These are phyloP conservation scores for Itoplectis maculator DNA, from an alignment of 2,888 invertebrate genomes.

Conservation along the genomic window DNA sequence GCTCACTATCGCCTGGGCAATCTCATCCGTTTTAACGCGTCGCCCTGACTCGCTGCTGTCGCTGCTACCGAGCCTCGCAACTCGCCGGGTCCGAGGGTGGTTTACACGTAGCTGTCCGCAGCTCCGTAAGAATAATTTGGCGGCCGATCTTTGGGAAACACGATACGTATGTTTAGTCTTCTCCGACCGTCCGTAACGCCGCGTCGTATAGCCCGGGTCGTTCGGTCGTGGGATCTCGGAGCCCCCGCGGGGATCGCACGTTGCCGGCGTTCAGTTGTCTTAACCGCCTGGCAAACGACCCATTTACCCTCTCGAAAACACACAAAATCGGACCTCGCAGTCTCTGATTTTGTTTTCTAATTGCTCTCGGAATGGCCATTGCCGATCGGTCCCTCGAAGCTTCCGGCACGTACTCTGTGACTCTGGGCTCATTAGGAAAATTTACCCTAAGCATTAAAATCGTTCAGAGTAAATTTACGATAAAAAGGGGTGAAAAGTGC, in stretches of 20 bases:
- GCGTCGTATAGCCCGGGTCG: slow-evolving; percentile 70
- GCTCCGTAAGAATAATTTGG: slow-evolving; percentile 77
- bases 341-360: slow-evolving; percentile 76
- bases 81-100: slow-evolving; percentile 1
- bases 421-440: slow-evolving; percentile 20
- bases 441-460: slow-evolving; percentile 17
- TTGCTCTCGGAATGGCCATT: slow-evolving; percentile 75
- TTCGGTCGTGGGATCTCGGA: slow-evolving; percentile 74
- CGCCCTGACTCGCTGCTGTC: slow-evolving; percentile 57
- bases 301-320: slow-evolving; percentile 69
- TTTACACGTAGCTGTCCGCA: slow-evolving; percentile 71
- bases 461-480: slow-evolving; percentile 10
- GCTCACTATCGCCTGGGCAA: slow-evolving; percentile 66
- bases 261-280: slow-evolving; percentile 69
- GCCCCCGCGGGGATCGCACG: slow-evolving; percentile 24
- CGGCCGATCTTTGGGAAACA: slow-evolving; percentile 79
- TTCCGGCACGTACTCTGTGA: slow-evolving; percentile 47
- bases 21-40: slow-evolving; percentile 71
- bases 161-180: slow-evolving; percentile 82
- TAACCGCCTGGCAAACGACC: slow-evolving; percentile 63
- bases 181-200: slow-evolving; percentile 71
- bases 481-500: slow-evolving; percentile 11
- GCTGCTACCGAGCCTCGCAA: slow-evolving; percentile 5
- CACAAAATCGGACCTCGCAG: too few relatives aligned
- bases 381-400: slow-evolving; percentile 54